Percentiles rank a stretch among this genome's conserved stretches.
Conservation (phyloP, 2,888 invertebrate genomes). For the Drosophila yooni region DNA sequence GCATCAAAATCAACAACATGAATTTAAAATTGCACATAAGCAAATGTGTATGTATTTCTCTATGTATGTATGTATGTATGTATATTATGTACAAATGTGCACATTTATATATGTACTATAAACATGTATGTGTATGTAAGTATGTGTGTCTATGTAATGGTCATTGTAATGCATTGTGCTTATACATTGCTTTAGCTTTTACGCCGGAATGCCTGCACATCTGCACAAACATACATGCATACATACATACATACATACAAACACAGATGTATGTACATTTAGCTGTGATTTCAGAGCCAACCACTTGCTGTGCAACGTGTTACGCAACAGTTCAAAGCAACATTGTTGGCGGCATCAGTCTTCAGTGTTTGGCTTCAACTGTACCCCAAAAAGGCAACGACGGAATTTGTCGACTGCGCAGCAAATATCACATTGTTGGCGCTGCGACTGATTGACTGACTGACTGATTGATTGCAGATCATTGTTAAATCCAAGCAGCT, state of each 20-base stretch:
- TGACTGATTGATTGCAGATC: background rate
- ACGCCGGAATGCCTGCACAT: background rate
- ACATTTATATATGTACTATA: background rate
- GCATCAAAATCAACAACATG: constrained; percentile 1
- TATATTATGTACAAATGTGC: background rate
- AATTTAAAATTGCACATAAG: background rate
- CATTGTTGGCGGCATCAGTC: background rate
- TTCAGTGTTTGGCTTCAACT: constrained; percentile 12
- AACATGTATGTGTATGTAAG: background rate
- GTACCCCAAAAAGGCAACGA: constrained; percentile 9
- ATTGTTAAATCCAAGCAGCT: background rate
- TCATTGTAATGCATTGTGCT: background rate
- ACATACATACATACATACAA: constrained; percentile 1
- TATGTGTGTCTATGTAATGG: background rate
- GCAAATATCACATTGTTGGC: background rate
- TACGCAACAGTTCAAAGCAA: constrained; percentile 16
- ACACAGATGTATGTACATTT: background rate
- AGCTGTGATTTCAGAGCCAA: constrained; percentile 7
- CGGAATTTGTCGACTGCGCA: background rate
- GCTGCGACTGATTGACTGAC: background rate
- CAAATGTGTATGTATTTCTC: background rate
- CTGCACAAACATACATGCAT: background rate
- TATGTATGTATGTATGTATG: background rate
- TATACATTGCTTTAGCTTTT: background rate
- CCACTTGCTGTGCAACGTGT: constrained; percentile 13